Base-by-base conservation (phyloP, 2,113 vertebrate genomes). In the Heterotis niloticus region DNA sequence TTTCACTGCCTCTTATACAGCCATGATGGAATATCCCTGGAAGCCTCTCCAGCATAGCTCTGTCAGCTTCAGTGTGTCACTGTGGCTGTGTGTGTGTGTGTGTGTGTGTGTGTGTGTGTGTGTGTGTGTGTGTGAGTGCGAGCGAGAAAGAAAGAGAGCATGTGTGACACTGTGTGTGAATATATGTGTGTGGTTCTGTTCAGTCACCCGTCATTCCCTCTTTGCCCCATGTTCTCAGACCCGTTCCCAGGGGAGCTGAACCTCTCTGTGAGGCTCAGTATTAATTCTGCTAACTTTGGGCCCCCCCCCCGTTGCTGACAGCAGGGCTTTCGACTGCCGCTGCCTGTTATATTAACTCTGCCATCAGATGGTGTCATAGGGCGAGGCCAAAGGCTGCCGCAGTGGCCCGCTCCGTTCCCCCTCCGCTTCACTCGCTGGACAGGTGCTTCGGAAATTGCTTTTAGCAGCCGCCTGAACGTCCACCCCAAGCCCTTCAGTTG, bases 391-490 rank as follows among this genome's bases (percentile, higher is more conserved):
- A 87, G 89, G n/a, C 34, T 26, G 62, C 5, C 20, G 28, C 68
- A 2, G 89, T 88, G 90, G 90, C 89, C 85, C 86, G 28, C 86
- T 86, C 90, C 87, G 90, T 88, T 85, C 91, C 87, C 91, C 91
- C 90, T 87, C 89, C 89, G 91, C 90, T 92, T 91, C 90, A 92
- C 91, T 94, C 92, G 81, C 82, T 79, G 90, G 92, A 91, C 92
- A 94, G 92, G 93, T 94, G 92, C 94, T 92, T 92, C 93, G 89
- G 92, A 95, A 96, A 97, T 96, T 97, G 94, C 94, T 95, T 95
- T 93, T 92, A 92, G 91, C 90, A 29, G 17, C 24, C 11, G 51
- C 13, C 20, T 52, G 34, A 44, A 64, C 62, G 17, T 16, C 89
- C 90, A 81, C 78, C 94, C 93, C 94, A 82, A 3, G n/a, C 67